A percentile compares a stretch with the other conserved stretches of the same genome.
These are phyloP conservation scores for Sinocyclocheilus anshuiensis DNA, from an alignment of 2,113 vertebrate genomes.

Conservation along the genomic window DNA sequence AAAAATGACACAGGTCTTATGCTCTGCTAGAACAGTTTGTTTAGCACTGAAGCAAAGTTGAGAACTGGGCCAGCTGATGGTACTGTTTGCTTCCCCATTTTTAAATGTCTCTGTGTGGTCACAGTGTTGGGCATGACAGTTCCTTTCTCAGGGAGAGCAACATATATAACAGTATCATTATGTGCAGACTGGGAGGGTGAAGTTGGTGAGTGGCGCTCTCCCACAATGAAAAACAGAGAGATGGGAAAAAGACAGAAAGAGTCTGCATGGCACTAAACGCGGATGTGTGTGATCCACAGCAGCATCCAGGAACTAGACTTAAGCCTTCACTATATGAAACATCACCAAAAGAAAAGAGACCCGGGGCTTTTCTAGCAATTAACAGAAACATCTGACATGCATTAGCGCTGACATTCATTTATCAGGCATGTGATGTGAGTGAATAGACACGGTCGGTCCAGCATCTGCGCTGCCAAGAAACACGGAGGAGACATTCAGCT, in stretches of 20 bases:
- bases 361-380: no score
- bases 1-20: background rate
- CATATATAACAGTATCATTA: slow-evolving; percentile 73
- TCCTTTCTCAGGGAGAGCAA: slow-evolving; percentile 72
- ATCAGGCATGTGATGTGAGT: no score
- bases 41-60: background rate
- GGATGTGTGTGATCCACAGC: no score
- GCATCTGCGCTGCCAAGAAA: no score
- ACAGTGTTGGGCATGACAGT: slow-evolving; percentile 65
- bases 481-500: no score
- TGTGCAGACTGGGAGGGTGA: slow-evolving; percentile 73
- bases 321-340: no score
- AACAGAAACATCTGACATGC: no score
- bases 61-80: slow-evolving; percentile 58
- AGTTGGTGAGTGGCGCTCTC: slow-evolving; percentile 68
- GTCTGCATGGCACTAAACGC: no score
- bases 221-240: slow-evolving; percentile 61
- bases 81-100: slow-evolving; percentile 58
- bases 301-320: no score
- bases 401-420: no score
- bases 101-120: slow-evolving; percentile 70
- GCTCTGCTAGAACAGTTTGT: background rate
- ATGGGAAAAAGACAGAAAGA: slow-evolving; percentile 51
- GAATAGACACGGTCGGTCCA: no score
- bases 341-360: no score